Evolutionary conservation across 1,140 invertebrate species (phyloP).

Genomic region (Platyscapa corneri): DNA sequence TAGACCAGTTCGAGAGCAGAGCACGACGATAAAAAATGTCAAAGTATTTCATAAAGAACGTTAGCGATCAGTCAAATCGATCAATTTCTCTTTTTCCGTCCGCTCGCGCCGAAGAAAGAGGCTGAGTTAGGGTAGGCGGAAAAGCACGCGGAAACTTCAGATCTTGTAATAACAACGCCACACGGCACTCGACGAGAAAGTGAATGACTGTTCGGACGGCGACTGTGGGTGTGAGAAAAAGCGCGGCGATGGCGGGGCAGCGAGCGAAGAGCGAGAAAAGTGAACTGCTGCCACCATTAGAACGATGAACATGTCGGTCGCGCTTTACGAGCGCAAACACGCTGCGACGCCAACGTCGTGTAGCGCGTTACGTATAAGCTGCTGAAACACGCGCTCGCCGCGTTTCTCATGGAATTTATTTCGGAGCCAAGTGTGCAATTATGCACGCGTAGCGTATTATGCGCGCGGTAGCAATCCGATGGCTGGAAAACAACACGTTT

Average conservation of each 20-base stretch:
- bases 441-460: not conserved
- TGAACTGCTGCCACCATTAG: not conserved
- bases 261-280: not conserved
- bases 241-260: too few relatives aligned
- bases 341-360: not conserved
- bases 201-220: too few relatives aligned
- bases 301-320: constrained; percentile 26
- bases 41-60: not conserved
- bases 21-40: not conserved
- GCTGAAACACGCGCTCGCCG: not conserved
- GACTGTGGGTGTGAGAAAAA: constrained; percentile 30
- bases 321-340: not conserved
- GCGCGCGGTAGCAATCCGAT: not conserved
- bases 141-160: not conserved
- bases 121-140: not conserved
- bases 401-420: constrained; percentile 18
- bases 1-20: not conserved
- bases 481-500: too few relatives aligned
- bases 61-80: not conserved
- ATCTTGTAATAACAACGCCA: not conserved
- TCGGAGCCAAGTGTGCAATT: not conserved
- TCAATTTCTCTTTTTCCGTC: not conserved
- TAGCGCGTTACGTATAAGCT: not conserved
- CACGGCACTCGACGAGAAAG: not conserved
- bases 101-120: not conserved